These are phyloP conservation scores for Microctenopoma steveboyesi DNA, from an alignment of 2,797 vertebrate species.

Conservation along the genomic window DNA sequence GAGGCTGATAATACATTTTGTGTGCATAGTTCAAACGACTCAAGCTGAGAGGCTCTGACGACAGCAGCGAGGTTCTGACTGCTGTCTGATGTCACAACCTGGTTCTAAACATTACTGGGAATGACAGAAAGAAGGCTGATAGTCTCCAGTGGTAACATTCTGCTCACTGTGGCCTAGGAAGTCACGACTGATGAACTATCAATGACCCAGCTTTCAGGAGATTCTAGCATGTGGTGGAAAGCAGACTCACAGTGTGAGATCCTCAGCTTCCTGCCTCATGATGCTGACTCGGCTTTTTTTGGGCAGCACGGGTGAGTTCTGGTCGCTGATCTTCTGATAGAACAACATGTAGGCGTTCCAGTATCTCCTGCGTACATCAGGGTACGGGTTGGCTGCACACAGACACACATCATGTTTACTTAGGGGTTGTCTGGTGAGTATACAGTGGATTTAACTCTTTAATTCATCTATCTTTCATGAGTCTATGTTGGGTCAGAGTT, in stretches of 20 bases:
- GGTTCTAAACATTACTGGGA: no score
- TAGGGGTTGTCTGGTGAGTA: neutral
- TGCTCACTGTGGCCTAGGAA: no score
- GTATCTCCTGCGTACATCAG: slow-evolving; percentile 94
- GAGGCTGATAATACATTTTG: neutral
- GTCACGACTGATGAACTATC: no score
- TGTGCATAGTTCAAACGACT: neutral
- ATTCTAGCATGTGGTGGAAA: neutral
- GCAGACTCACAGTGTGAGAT: slow-evolving; percentile 91
- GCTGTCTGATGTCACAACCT: neutral
- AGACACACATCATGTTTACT: slow-evolving; percentile 14
- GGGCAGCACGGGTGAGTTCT: slow-evolving; percentile 95
- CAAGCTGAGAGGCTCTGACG: no score
- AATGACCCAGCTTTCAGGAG: neutral
- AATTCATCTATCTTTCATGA: neutral
- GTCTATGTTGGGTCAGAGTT: neutral
- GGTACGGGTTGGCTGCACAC: slow-evolving; percentile 92
- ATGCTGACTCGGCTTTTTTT: slow-evolving; percentile 98
- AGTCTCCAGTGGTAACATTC: no score
- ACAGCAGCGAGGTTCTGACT: neutral
- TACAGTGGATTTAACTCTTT: neutral
- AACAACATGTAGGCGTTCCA: slow-evolving; percentile 99
- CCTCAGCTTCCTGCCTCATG: slow-evolving; percentile 95
- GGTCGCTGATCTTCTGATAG: slow-evolving; percentile 97
- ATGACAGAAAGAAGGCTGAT: no score